Evolutionary conservation across 2,113 vertebrate genomes (phyloP).

Genomic region (Nettapus auritus): DNA sequence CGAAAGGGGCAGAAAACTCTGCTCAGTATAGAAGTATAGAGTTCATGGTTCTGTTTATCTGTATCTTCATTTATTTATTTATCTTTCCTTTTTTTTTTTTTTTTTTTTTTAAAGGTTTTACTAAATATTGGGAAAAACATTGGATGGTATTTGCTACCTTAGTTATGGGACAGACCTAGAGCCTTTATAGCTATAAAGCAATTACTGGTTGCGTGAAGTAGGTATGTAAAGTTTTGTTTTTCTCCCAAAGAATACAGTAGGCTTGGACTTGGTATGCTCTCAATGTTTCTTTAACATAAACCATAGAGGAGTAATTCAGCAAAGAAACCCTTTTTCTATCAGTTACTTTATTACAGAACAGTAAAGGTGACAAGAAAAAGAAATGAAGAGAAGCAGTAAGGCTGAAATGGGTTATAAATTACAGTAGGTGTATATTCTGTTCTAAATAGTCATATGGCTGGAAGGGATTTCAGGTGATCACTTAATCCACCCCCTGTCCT

Average conservation of each 20-base stretch:
- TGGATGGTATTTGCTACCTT: not conserved
- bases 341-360: not conserved
- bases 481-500: slow-evolving; percentile 1
- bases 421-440: not conserved
- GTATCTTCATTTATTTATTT: too few relatives aligned
- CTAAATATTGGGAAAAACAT: not conserved
- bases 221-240: not conserved
- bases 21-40: not conserved
- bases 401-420: slow-evolving; percentile 32
- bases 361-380: slow-evolving; percentile 20
- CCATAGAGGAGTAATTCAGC: not conserved
- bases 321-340: not conserved
- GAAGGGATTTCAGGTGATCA: slow-evolving; percentile 1
- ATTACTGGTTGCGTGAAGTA: not conserved
- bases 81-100: too few relatives aligned
- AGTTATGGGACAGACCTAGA: not conserved
- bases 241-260: not conserved
- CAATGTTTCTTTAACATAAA: not conserved
- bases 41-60: not conserved
- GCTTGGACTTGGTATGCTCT: not conserved
- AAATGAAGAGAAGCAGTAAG: not conserved
- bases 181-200: not conserved
- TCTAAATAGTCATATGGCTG: slow-evolving; percentile 14
- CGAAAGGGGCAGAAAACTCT: not conserved
- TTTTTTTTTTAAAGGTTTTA: not conserved